Conservation (phyloP, 2,797 vertebrate species). For the Phoebastria nigripes region DNA sequence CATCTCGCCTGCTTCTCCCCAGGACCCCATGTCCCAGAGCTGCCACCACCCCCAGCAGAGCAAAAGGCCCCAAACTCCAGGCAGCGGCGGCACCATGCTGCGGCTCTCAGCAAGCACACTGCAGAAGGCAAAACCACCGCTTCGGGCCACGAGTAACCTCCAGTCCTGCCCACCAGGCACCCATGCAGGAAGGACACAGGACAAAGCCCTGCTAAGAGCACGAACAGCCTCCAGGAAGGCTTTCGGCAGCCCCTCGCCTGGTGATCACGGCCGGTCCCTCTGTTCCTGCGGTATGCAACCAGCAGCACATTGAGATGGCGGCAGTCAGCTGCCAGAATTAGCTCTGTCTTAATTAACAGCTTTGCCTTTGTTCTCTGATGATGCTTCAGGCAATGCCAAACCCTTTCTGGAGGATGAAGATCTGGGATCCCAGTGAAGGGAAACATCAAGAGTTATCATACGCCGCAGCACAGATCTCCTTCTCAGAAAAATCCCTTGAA, state of each 20-base stretch:
- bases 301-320: not conserved
- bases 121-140: not conserved
- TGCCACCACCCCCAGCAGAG: not conserved
- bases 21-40: not conserved
- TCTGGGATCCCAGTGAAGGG: conserved; percentile 11
- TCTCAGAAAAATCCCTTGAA: not conserved
- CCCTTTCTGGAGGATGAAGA: conserved; percentile 41
- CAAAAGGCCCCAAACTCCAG: not conserved
- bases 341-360: conserved; percentile 62
- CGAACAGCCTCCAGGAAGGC: not conserved
- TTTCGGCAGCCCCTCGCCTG: not conserved
- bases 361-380: conserved; percentile 54
- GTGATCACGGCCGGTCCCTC: not conserved
- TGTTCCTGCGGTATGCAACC: not conserved
- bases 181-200: rapidly evolving
- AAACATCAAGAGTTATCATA: not conserved
- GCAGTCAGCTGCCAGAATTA: conserved; percentile 50
- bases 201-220: not conserved
- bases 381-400: conserved; percentile 53
- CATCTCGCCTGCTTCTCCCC: not conserved
- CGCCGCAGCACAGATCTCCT: not conserved
- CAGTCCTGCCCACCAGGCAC: not conserved
- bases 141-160: not conserved
- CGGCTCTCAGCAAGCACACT: not conserved
- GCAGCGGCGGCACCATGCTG: rapidly evolving